These are phyloP conservation scores for Calonectris borealis DNA, from an alignment of 2,113 vertebrate genomes.

Conservation along the genomic window DNA sequence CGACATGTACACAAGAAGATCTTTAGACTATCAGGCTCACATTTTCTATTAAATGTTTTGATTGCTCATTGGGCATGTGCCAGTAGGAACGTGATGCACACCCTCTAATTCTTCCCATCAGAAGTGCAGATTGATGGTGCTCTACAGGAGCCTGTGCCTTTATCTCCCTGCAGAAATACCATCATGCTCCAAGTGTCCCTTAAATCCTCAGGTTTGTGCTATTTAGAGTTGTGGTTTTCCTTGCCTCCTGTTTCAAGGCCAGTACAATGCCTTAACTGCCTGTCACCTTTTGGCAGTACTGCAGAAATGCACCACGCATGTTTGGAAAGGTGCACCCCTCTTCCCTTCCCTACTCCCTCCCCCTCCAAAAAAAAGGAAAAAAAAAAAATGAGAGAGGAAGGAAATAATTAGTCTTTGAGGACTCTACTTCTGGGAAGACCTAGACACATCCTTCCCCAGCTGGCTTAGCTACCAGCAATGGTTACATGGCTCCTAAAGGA, in stretches of 20 bases:
- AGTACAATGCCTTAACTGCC: not conserved
- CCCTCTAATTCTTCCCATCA: not conserved
- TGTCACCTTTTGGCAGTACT: not conserved
- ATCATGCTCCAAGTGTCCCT: not conserved
- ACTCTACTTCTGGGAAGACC: not conserved
- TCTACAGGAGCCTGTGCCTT: not conserved
- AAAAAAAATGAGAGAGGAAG: not conserved
- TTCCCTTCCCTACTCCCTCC: not conserved
- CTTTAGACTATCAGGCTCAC: not conserved
- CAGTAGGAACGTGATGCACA: not conserved
- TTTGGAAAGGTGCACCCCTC: not conserved
- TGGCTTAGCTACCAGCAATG: not conserved
- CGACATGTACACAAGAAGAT: not conserved
- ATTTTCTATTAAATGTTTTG: not conserved
- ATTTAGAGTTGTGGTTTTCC: not conserved
- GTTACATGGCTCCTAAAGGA: not conserved
- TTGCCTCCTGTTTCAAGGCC: not conserved
- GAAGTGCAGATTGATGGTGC: not conserved
- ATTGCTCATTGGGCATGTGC: not conserved
- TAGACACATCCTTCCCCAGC: not conserved
- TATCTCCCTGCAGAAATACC: not conserved
- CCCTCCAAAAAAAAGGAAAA: fast-evolving
- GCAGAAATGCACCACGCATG: fast-evolving
- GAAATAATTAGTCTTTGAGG: not conserved
- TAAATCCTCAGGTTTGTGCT: not conserved